Evolutionary conservation across 2,113 vertebrate species (phyloP), one percentile per base, ranked within the genome.

Genomic region (Dermatemys mawii): DNA sequence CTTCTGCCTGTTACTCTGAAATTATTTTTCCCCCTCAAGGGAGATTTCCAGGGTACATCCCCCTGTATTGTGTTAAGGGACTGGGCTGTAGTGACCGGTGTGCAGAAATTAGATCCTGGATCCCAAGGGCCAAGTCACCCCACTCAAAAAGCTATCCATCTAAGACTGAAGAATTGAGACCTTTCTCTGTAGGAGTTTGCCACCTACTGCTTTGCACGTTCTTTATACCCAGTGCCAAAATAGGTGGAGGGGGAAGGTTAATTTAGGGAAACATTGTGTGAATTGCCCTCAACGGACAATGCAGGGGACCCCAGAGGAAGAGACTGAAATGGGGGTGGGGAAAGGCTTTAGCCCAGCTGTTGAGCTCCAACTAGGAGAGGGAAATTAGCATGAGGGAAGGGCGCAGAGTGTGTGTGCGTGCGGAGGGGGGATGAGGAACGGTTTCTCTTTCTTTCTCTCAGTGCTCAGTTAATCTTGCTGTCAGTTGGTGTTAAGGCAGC

Each of bases 401-500:
- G 93, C 82, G 85, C 1, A 83, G 90, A 41, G 90, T 78, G 96
- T 49, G 97, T 24, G 87, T 63, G 96, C 46, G 96, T 24, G 96
- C 95, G 95, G 94, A 53, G 95, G 97, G 96, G 96, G 96, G 90
- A 95, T 97, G 98, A 98, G 98, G 97, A 98, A 97, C 93, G 97
- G 97, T 97, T 97, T 97, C 97, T 95, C 95, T 95, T 87, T 91
- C 96, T 96, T 96, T 81, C 87, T 97, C 95, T 87, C 98, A 94
- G 93, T 93, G 98, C 97, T 98, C 97, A 98, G 98, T 98, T 98
- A 96, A 97, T 98, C 97, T 97, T 93, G 97, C 98, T 98, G 98
- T 98, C 98, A 97, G 97, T 98, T 97, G 97, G 93, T 97, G 98
- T 97, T 98, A 96, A 98, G 94, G 97, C 98, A 97, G 98, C 98